A percentile compares a stretch with the other conserved stretches of the same genome.
Conservation (phyloP, 2,113 vertebrate species). For the Taurulus bubalis region DNA sequence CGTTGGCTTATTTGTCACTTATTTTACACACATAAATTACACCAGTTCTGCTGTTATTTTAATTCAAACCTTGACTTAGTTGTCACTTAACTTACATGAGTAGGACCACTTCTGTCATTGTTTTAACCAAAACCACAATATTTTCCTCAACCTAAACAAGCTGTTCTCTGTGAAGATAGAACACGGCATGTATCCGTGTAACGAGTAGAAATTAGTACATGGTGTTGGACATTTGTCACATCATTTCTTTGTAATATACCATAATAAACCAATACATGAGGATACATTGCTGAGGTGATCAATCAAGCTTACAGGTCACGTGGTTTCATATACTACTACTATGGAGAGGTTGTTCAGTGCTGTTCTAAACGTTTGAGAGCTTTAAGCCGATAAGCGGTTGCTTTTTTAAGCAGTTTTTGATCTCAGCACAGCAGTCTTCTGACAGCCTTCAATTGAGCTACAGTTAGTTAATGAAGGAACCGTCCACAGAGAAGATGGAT, state of each 20-base stretch:
- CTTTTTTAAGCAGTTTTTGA: neutral
- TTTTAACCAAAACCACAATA: neutral
- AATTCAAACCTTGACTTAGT: no score
- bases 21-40: no score
- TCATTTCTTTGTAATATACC: neutral
- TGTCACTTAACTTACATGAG: no score
- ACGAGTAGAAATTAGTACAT: no score
- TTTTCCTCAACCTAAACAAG: no score
- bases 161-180: no score
- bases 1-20: no score
- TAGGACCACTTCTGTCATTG: neutral
- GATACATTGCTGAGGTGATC: neutral
- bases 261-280: neutral
- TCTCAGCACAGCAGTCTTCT: conserved; percentile 1
- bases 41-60: no score
- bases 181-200: no score
- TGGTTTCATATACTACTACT: no score
- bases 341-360: neutral
- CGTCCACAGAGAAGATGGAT: conserved; percentile 17
- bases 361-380: neutral
- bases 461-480: neutral
- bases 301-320: no score
- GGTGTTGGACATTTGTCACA: no score
- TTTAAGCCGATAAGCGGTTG: neutral
- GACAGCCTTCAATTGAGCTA: neutral